These are phyloP conservation scores for Habroteleia sp. DNA, from an alignment of 2,888 invertebrate genomes.

Conservation along the genomic window DNA sequence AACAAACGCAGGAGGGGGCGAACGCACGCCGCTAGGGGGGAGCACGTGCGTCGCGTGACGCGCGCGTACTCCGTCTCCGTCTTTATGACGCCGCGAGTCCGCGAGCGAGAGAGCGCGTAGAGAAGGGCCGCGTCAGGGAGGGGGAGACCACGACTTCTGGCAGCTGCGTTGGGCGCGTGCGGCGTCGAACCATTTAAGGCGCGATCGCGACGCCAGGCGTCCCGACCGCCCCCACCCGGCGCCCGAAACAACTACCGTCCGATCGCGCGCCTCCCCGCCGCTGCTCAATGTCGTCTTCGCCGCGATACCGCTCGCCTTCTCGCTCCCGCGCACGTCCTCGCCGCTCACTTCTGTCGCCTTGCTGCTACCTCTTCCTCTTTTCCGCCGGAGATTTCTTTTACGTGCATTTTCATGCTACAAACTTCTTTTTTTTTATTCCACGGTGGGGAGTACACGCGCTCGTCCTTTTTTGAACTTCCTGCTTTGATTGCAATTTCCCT, in stretches of 20 bases:
- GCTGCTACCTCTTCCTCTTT: not conserved
- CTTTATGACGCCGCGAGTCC: not conserved
- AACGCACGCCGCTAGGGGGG: too few relatives aligned
- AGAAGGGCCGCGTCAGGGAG: conserved; percentile 29
- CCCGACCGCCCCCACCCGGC: conserved; percentile 74
- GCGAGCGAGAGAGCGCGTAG: conserved; percentile 15
- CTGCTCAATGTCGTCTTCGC: conserved; percentile 54
- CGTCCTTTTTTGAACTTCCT: not conserved
- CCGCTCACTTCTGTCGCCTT: not conserved
- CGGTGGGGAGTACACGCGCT: not conserved
- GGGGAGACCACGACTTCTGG: conserved; percentile 68
- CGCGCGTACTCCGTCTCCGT: conserved; percentile 18
- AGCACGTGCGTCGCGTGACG: conserved; percentile 52
- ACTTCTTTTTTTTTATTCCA: too few relatives aligned
- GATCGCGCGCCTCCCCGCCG: conserved; percentile 16
- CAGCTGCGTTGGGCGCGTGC: conserved; percentile 80
- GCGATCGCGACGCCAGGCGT: conserved; percentile 81
- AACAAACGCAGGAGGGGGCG: conserved; percentile 33
- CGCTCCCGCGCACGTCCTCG: conserved; percentile 9
- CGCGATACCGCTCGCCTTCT: not conserved
- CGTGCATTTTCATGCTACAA: too few relatives aligned
- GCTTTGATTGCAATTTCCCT: not conserved
- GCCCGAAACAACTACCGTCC: conserved; percentile 42
- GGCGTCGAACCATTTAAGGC: conserved; percentile 81
- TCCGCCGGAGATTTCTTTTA: not conserved